Percentiles rank a stretch among this genome's conserved stretches.
These are phyloP conservation scores for Emydocephalus ijimae DNA, from an alignment of 2,113 vertebrate genomes.

Conservation along the genomic window DNA sequence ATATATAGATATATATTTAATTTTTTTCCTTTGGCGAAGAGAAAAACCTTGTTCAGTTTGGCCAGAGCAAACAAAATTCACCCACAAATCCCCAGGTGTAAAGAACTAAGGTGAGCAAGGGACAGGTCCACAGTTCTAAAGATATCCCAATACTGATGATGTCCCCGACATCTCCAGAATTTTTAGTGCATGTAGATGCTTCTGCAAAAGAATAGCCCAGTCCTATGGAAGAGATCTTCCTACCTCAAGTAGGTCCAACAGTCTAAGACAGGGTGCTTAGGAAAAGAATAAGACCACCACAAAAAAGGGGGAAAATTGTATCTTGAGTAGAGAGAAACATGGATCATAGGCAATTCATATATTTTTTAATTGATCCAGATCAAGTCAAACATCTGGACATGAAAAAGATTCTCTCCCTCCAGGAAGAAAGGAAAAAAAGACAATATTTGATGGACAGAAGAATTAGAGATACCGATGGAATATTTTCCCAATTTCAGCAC, in stretches of 20 bases:
- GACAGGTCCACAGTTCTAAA: background rate
- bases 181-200: background rate
- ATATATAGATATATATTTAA: fast-evolving
- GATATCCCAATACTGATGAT: background rate
- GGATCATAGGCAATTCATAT: background rate
- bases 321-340: background rate
- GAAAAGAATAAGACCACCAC: background rate
- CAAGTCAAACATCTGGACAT: background rate
- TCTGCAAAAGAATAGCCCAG: background rate
- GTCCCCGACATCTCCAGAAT: background rate
- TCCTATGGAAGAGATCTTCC: background rate
- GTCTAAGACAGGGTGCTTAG: background rate
- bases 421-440: background rate
- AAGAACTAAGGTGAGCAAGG: background rate
- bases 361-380: background rate
- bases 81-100: background rate
- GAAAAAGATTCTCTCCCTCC: background rate
- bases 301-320: background rate
- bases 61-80: background rate
- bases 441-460: background rate
- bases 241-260: background rate
- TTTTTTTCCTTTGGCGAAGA: background rate
- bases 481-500: background rate
- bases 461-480: background rate
- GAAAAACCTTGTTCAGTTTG: fast-evolving